These are phyloP conservation scores for Plebejus melissa DNA, from an alignment of 2,888 invertebrate species.

Conservation along the genomic window DNA sequence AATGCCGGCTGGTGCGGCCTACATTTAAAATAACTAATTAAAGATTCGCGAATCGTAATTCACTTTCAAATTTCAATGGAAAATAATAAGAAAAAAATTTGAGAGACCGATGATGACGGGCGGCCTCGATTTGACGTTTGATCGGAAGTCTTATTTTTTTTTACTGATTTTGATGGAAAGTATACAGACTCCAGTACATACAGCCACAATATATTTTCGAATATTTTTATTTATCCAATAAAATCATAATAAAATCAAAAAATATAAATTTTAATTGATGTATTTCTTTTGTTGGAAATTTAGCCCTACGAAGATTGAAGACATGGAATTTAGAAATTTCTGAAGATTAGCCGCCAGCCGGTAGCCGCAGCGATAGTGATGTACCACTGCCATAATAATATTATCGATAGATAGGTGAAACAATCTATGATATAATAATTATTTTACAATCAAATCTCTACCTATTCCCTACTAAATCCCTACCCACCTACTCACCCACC, in stretches of 20 bases:
- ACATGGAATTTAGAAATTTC: too few relatives aligned
- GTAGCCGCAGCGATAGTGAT: neutral
- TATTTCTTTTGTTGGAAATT: too few relatives aligned
- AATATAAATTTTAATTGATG: too few relatives aligned
- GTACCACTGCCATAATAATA: neutral
- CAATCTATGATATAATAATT: too few relatives aligned
- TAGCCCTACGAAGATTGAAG: too few relatives aligned
- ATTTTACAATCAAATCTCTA: too few relatives aligned
- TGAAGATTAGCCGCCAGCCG: neutral
- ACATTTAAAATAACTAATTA: conserved; percentile 21
- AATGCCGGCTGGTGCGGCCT: conserved; percentile 1
- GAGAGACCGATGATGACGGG: conserved; percentile 7
- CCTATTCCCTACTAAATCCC: too few relatives aligned
- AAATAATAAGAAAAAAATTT: conserved; percentile 8
- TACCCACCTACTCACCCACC: too few relatives aligned
- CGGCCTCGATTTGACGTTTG: conserved; percentile 15
- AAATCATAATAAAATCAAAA: too few relatives aligned
- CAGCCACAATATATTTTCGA: neutral
- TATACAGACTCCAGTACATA: neutral
- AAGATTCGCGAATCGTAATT: conserved; percentile 19
- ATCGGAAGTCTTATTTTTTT: neutral
- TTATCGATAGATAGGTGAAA: neutral
- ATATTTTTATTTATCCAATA: too few relatives aligned
- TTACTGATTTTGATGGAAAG: neutral
- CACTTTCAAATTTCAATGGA: neutral